Evolutionary conservation across 2,888 invertebrate genomes (phyloP).

Genomic region (Imbricaverruca yamaguchii): DNA sequence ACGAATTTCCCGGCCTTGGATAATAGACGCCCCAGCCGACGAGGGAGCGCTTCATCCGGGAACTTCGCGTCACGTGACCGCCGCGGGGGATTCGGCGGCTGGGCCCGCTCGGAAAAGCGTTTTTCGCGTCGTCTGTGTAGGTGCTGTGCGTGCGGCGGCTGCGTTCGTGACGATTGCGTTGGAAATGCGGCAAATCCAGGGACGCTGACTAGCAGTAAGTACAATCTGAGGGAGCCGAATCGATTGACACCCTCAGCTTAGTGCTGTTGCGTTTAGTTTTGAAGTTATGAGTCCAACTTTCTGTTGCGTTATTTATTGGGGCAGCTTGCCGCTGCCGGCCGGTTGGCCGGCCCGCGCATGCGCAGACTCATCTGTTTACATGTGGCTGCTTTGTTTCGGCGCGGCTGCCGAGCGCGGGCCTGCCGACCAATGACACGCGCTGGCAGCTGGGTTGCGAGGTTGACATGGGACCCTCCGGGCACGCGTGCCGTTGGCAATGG

Average conservation of each 20-base stretch:
- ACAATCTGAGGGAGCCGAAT: neutral
- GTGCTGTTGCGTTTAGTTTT: neutral
- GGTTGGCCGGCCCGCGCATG: neutral
- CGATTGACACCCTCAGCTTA: neutral
- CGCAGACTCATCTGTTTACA: constrained; percentile 8
- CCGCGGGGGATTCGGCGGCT: constrained; percentile 19
- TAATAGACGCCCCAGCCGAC: neutral
- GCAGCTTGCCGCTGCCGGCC: neutral
- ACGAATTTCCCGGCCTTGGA: constrained; percentile 20
- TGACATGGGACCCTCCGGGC: neutral
- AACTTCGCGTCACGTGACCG: constrained; percentile 22
- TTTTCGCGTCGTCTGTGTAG: neutral
- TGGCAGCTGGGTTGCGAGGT: neutral
- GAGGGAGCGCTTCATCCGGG: constrained; percentile 18
- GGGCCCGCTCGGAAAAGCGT: constrained; percentile 7
- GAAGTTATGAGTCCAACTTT: neutral
- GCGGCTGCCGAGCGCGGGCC: neutral
- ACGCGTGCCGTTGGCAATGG: neutral
- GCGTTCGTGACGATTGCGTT: neutral
- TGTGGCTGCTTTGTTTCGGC: constrained; percentile 16
- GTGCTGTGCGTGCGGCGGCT: neutral
- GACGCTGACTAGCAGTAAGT: neutral
- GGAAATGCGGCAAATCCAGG: neutral
- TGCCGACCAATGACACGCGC: neutral
- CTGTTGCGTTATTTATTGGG: constrained; percentile 18